Base-by-base conservation (phyloP, 2,113 vertebrate genomes). In the Dryoscopus gambensis region DNA sequence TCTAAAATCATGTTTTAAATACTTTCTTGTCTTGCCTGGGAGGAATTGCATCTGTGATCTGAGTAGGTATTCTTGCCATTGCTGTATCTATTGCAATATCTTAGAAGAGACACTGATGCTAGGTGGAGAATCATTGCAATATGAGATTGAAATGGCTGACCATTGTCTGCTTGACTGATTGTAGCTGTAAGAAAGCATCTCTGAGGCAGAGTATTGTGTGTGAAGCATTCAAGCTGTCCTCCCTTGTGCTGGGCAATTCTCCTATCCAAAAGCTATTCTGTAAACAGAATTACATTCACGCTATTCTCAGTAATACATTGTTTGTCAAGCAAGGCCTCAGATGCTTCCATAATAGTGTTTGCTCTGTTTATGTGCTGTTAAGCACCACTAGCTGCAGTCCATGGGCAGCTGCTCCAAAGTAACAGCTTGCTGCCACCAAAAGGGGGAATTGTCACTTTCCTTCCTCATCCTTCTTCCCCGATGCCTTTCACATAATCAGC, bases 1-100 rank as follows among this genome's bases (percentile, higher is more conserved):
- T 90, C 93, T 90, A 91, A 96, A 97, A 86, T 57, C 42, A 23
- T 83, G 56, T 91, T 96, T 95, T 91, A 91, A 94, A 96, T 87
- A 87, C 87, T 94, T 96, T 85, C 93, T 89, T 85, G 63, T 80
- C 89, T 85, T 87, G 75, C 93, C 93, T 87, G 96, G 82, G 75
- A 96, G 94, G 93, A 96, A 85, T 94, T 93, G 50, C 84, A 70
- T 52, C 95, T 74, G 50, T 85, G 89, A 85, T 76, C 87, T 19
- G 71, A 93, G 95, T 85, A 96, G 95, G 88, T 96, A 91, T 90
- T 73, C 55, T 93, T 70, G 74, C 69, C 70, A 16, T 65, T 91
- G 75, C 94, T 91, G 39, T 73, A 73, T 77, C 83, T 95, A 31
- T 81, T 93, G 83, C 82, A 68, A 44, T 88, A 65, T 52, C 75